A percentile compares a stretch with the other conserved stretches of the same genome.
phyloP scores from a whole-genome alignment of 2,888 invertebrate species.

The Agapostemon virescens region DNA sequence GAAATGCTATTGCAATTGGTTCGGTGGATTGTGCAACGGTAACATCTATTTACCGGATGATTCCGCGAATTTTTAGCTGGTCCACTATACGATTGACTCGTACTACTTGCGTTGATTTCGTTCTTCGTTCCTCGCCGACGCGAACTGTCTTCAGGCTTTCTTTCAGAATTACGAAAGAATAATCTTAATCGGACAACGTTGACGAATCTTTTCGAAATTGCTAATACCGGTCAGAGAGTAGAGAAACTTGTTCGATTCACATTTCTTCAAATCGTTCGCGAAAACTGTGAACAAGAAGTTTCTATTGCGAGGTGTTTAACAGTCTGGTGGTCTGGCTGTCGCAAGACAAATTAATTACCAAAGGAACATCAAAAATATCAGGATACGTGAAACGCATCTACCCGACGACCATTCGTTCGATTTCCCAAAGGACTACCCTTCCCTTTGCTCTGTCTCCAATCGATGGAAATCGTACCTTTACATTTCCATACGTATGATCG shows the following conservation, averaged over 20 bases:
- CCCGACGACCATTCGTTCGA: conserved; percentile 57
- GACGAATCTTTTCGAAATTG: background rate
- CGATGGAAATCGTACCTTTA: conserved; percentile 22
- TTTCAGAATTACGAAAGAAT: background rate
- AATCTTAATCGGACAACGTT: background rate
- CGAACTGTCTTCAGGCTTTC: background rate
- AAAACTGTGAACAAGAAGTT: background rate
- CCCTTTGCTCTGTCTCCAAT: conserved; percentile 18
- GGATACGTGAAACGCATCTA: conserved; percentile 13
- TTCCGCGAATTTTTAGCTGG: background rate
- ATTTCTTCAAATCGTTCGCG: too few species aligned
- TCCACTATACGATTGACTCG: background rate
- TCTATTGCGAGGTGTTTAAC: background rate
- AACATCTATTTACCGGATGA: background rate
- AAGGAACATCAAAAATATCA: conserved; percentile 8
- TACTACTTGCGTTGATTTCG: background rate
- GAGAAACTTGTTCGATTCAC: too few species aligned
- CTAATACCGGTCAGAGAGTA: too few species aligned
- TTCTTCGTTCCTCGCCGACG: too few species aligned
- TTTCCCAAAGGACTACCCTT: conserved; percentile 62
- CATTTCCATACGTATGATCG: background rate
- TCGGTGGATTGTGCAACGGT: background rate
- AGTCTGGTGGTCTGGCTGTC: too few species aligned
- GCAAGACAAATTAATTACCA: background rate
- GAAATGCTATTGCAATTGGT: background rate